Conservation (phyloP, 2,113 vertebrate genomes). For the Rhagologus leucostigma region DNA sequence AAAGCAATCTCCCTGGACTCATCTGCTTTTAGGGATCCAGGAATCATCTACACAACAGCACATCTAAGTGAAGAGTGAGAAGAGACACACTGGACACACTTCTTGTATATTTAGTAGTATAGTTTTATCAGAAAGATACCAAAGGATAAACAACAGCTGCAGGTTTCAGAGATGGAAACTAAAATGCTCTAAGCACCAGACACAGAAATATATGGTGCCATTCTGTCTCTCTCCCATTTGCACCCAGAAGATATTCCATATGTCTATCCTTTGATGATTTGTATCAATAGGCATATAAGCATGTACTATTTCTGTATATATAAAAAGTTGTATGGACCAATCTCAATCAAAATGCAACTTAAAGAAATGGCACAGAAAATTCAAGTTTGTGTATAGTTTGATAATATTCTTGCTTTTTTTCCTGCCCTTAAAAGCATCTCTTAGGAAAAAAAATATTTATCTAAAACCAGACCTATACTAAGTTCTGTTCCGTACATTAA, state of each 20-base stretch:
- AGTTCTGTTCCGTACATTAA: not conserved
- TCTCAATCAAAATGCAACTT: not conserved
- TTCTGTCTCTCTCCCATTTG: not conserved
- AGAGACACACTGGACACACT: not conserved
- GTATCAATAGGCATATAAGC: not conserved
- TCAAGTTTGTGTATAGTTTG: not conserved
- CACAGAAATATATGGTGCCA: not conserved
- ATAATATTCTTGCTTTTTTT: accelerated
- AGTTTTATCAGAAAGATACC: not conserved
- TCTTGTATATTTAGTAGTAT: not conserved
- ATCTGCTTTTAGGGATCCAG: not conserved
- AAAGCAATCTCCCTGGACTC: not conserved
- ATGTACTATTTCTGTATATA: not conserved
- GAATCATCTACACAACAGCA: not conserved
- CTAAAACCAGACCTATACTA: not conserved
- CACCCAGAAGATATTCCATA: not conserved
- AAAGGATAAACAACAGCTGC: not conserved
- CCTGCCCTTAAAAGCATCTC: not conserved
- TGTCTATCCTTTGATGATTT: not conserved
- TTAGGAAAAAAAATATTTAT: not conserved
- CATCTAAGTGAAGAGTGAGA: not conserved
- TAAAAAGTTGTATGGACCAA: not conserved
- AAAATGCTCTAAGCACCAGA: not conserved
- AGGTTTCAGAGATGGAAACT: not conserved
- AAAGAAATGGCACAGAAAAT: not conserved